Evolutionary conservation across 2,797 vertebrate genomes (phyloP).

Genomic region (Siniperca scherzeri): DNA sequence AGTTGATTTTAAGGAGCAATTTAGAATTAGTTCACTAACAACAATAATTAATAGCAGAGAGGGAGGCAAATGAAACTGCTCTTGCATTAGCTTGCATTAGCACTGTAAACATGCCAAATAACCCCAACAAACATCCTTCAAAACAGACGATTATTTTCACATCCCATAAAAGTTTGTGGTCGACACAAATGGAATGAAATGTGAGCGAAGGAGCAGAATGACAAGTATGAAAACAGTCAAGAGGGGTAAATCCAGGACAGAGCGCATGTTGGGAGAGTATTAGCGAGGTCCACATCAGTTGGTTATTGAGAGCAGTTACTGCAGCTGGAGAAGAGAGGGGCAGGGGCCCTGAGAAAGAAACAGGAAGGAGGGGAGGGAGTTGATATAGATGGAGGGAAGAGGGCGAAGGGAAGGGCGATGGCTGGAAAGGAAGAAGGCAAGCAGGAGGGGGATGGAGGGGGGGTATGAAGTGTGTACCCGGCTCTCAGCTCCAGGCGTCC

Average conservation of each 20-base stretch:
- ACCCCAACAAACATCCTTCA: slow-evolving; percentile 27
- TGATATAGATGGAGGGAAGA: slow-evolving; percentile 80
- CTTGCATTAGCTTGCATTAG: slow-evolving; percentile 27
- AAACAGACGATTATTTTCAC: slow-evolving; percentile 12
- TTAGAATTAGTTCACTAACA: slow-evolving; percentile 1
- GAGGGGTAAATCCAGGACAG: slow-evolving; percentile 66
- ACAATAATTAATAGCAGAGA: slow-evolving; percentile 53
- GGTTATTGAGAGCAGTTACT: slow-evolving; percentile 62
- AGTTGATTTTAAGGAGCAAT: not conserved
- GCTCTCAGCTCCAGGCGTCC: slow-evolving; percentile 86
- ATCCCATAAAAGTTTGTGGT: slow-evolving; percentile 16
- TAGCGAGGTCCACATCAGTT: slow-evolving; percentile 61
- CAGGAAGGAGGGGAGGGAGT: slow-evolving; percentile 66
- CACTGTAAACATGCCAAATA: slow-evolving; percentile 41
- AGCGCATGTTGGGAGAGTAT: slow-evolving; percentile 52
- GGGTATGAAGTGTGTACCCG: slow-evolving; percentile 84
- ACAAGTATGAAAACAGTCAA: slow-evolving; percentile 55
- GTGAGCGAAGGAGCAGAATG: slow-evolving; percentile 37
- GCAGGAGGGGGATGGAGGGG: slow-evolving; percentile 51
- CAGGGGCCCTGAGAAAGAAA: slow-evolving; percentile 53
- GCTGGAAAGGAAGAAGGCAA: slow-evolving; percentile 51
- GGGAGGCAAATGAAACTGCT: slow-evolving; percentile 52
- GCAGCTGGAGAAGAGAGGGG: slow-evolving; percentile 63
- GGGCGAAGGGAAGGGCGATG: slow-evolving; percentile 70
- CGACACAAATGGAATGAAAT: slow-evolving; percentile 17